Conservation (phyloP, 2,113 vertebrate genomes). For the Microcebus tavaratra region DNA sequence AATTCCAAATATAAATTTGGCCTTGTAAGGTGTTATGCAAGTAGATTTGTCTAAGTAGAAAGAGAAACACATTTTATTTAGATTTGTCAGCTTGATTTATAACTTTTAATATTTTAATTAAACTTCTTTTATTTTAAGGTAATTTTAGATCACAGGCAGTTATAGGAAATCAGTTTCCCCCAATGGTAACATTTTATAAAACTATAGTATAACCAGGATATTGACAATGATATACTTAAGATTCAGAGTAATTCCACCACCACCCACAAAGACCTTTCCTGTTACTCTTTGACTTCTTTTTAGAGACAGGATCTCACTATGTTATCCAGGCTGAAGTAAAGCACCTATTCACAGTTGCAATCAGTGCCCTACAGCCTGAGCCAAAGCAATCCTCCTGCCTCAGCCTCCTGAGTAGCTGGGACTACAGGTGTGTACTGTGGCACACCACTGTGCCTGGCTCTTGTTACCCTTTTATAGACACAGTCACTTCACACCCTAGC, state of each 20-base stretch:
- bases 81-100: not conserved
- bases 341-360: not conserved
- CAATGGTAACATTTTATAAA: not conserved
- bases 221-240: not conserved
- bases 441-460: not conserved
- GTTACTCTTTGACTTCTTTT: not conserved
- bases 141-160: not conserved
- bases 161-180: not conserved
- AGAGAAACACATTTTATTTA: not conserved
- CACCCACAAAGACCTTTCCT: not conserved
- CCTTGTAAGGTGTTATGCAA: not conserved
- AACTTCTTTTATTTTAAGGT: not conserved
- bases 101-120: constrained; percentile 13
- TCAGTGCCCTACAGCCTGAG: not conserved
- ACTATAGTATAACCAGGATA: not conserved
- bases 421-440: not conserved
- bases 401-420: not conserved
- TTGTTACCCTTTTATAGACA: not conserved
- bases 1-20: not conserved
- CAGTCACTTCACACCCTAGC: not conserved
- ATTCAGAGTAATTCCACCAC: not conserved
- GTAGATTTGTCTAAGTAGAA: not conserved
- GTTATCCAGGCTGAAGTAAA: not conserved
- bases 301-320: not conserved
- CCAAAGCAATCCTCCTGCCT: not conserved